Base-by-base conservation (phyloP, 2,113 vertebrate genomes). In the Menura novaehollandiae region DNA sequence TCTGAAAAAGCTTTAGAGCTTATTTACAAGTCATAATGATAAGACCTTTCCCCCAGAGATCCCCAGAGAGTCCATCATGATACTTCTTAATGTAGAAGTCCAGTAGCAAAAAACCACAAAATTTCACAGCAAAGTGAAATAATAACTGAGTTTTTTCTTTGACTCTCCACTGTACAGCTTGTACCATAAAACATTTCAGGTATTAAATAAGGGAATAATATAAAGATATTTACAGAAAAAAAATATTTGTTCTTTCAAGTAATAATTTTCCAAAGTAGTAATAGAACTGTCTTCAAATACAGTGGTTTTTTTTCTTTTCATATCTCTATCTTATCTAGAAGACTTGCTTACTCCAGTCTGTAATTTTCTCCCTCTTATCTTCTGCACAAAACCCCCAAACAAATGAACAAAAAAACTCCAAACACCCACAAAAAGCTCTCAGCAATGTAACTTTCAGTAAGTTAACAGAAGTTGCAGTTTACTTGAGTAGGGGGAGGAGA, bases 351-450 rank as follows among this genome's bases (percentile, higher is more conserved):
- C 19, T 72, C 7, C 21, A 59, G 11, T 46, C 33, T 72, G 7
- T 16, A 43, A 18, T 23, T 60, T 60, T 63, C 18, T 23, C 9
- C 13, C 7, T 60, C 21, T 75, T 66, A 75, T 53, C 21, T 64
- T 56, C 33, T 47, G 15, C 23, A 19, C 43, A 60, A 69, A 77
- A 15, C 3, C 5, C 10, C 6, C 11, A 18, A 52, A 52, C 6
- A 77, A 59, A 27, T 7, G 58, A 47, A 39, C 8, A 51, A 17
- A 0, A 0, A n/a, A 14, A 4, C 1, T 4, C 2, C 6, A 72
- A 72, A 10, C 22, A 19, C n/a, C 15, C 15, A 2, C 9, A 15
- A n/a, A 28, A 56, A 64, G 1, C 13, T 72, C 37, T 63, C 27
- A 76, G 12, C 9, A 86, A 15, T 46, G 3, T n/a, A 60, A 41